Evolutionary conservation across 2,888 invertebrate species (phyloP).

Genomic region (Ariolimax columbianus): DNA sequence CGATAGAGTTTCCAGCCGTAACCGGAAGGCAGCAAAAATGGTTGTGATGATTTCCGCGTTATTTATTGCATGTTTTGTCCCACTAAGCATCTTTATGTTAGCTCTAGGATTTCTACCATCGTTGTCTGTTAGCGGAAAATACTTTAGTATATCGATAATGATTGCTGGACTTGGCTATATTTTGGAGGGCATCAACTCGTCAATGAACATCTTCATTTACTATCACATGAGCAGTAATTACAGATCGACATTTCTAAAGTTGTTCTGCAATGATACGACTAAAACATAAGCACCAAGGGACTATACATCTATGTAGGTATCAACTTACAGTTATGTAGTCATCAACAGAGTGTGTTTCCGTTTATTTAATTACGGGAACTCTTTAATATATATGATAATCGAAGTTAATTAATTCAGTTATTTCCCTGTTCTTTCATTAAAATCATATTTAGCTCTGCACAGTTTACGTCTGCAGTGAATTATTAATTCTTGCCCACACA

Average conservation of each 20-base stretch:
- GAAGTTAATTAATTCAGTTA: too few relatives aligned
- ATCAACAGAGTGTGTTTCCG: too few relatives aligned
- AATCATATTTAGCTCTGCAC: too few relatives aligned
- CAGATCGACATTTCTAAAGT: neutral
- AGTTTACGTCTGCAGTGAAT: too few relatives aligned
- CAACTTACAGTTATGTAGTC: too few relatives aligned
- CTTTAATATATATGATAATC: too few relatives aligned
- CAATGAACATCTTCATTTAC: neutral
- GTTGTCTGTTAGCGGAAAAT: neutral
- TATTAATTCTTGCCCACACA: too few relatives aligned
- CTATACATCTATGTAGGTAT: too few relatives aligned
- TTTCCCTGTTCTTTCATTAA: too few relatives aligned
- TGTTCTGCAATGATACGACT: too few relatives aligned
- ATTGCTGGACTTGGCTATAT: neutral
- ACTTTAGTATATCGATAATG: neutral
- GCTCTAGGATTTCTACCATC: neutral
- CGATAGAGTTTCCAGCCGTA: neutral
- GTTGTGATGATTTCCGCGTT: neutral
- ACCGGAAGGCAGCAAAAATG: neutral
- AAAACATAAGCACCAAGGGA: too few relatives aligned
- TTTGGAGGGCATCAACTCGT: neutral
- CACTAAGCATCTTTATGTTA: neutral
- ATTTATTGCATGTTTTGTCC: neutral
- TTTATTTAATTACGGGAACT: too few relatives aligned
- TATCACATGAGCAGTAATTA: constrained; percentile 16